phyloP scores from a whole-genome alignment of 2,113 vertebrate genomes.

The Zapornia atra region DNA sequence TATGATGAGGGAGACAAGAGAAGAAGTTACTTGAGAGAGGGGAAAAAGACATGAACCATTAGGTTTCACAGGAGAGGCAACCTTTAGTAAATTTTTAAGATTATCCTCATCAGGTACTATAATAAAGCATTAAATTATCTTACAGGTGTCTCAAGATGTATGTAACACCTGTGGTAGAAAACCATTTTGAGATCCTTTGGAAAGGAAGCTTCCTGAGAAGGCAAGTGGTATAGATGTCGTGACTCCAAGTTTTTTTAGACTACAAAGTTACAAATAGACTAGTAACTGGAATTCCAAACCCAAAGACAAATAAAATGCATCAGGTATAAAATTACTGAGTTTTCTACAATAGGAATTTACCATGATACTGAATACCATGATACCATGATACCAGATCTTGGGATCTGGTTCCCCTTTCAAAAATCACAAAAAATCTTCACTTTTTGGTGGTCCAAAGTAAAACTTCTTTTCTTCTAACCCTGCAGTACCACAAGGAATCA shows the following conservation, averaged over 20 bases:
- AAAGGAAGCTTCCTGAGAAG: not conserved
- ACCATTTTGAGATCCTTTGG: not conserved
- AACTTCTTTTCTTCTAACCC: not conserved
- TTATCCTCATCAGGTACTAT: not conserved
- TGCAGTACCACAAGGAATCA: not conserved
- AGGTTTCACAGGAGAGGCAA: not conserved
- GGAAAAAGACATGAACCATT: not conserved
- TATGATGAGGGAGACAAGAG: not conserved
- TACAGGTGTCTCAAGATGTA: not conserved
- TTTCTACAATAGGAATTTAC: not conserved
- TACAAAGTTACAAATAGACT: not conserved
- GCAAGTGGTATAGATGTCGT: not conserved
- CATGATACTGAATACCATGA: not conserved
- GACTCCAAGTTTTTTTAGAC: not conserved
- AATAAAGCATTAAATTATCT: not conserved
- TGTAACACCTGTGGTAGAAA: not conserved
- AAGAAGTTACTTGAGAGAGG: not conserved
- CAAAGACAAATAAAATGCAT: not conserved
- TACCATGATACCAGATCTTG: no score
- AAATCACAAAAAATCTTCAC: not conserved
- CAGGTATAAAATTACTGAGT: not conserved
- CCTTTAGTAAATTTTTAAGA: not conserved
- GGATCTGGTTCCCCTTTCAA: not conserved
- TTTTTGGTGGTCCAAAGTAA: not conserved
- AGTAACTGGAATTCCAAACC: not conserved